Evolutionary conservation across 2,888 invertebrate genomes (phyloP).

Genomic region (Celastrina argiolus): DNA sequence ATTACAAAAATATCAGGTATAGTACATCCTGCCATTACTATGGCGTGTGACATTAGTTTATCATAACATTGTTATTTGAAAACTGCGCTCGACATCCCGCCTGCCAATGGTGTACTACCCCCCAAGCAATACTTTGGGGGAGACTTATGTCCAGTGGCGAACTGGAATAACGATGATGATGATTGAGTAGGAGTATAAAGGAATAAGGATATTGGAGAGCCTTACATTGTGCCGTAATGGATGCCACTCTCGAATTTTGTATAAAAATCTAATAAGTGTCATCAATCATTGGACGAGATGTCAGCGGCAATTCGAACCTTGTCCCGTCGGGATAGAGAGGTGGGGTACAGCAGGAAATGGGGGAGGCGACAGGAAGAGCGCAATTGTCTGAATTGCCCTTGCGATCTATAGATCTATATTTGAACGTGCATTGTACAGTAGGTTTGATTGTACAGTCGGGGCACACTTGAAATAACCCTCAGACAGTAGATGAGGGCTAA

Average conservation of each 20-base stretch:
- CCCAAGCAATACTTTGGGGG: no score
- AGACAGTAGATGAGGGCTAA: background rate
- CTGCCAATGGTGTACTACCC: no score
- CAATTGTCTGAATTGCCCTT: conserved; percentile 68
- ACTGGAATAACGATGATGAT: no score
- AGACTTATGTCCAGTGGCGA: no score
- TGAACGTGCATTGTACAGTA: no score
- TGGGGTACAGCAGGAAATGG: conserved; percentile 48
- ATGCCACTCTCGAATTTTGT: background rate
- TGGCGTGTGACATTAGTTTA: no score
- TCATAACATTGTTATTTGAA: no score
- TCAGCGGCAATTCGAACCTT: background rate
- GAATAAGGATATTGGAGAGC: background rate
- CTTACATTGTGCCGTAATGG: background rate
- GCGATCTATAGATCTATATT: conserved; percentile 55
- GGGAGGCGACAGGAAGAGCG: conserved; percentile 59
- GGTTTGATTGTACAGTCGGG: conserved; percentile 20
- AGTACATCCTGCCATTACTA: no score
- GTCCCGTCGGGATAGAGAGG: conserved; percentile 32
- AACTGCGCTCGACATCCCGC: no score
- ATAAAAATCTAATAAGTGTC: background rate
- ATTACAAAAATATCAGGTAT: no score
- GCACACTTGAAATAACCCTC: background rate
- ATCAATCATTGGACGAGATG: background rate
- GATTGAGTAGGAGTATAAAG: no score